These are phyloP conservation scores for Ascidia mentula DNA, from an alignment of 23 tunicate species.

Conservation along the genomic window DNA sequence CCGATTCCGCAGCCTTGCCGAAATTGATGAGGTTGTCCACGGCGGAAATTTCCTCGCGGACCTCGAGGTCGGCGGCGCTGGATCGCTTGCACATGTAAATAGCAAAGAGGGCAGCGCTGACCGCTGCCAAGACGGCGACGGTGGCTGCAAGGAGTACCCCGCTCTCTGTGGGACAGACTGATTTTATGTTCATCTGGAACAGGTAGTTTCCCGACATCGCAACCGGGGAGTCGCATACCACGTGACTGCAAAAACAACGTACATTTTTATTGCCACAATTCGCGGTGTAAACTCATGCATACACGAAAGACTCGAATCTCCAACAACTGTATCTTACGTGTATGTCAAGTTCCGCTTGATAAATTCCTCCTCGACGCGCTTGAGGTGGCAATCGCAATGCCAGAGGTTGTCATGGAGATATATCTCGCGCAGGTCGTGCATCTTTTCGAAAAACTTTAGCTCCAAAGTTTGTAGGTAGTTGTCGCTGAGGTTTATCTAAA, in stretches of 20 bases:
- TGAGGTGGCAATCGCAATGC: constrained; percentile 64
- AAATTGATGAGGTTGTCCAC: neutral
- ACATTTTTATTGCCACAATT: too few relatives aligned
- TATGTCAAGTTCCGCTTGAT: constrained; percentile 10
- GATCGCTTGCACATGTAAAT: constrained; percentile 26
- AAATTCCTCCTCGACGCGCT: constrained; percentile 22
- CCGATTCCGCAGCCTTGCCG: neutral
- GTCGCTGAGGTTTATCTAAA: constrained; percentile 44
- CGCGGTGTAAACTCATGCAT: too few relatives aligned
- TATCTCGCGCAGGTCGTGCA: constrained; percentile 17
- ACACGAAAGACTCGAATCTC: neutral
- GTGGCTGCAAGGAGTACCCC: neutral
- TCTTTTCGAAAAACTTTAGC: constrained; percentile 23
- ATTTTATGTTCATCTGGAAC: neutral
- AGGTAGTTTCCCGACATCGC: constrained; percentile 12
- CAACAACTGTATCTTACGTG: constrained; percentile 2
- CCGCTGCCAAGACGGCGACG: constrained; percentile 17
- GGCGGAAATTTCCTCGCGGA: neutral
- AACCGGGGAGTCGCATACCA: constrained; percentile 28
- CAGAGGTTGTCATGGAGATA: constrained; percentile 32
- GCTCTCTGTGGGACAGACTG: constrained; percentile 8
- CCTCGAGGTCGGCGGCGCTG: constrained; percentile 19
- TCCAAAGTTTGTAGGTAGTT: constrained; percentile 57
- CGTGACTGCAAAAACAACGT: constrained; percentile 8
- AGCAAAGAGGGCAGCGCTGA: constrained; percentile 10